Percentiles rank a stretch among this genome's conserved stretches.
Conservation (phyloP, 2,113 vertebrate species). For the Bombycilla garrulus region DNA sequence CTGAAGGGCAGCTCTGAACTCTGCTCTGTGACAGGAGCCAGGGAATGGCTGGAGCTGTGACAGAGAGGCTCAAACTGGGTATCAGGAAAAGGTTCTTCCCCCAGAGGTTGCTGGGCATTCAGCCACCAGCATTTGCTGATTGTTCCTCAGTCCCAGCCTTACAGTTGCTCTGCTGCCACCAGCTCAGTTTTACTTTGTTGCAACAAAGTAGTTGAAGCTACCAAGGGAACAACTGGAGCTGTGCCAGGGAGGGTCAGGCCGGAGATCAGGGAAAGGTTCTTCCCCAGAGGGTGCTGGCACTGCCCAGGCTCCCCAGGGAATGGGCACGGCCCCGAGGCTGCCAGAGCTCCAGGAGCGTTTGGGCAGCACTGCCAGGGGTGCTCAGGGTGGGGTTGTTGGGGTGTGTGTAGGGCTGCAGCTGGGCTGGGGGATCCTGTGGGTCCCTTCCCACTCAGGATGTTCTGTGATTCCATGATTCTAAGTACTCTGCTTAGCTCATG, state of each 20-base stretch:
- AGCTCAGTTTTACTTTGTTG: too few relatives aligned
- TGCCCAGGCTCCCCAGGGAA: not conserved
- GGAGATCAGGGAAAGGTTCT: not conserved
- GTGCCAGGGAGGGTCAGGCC: fast-evolving
- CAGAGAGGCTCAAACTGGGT: fast-evolving
- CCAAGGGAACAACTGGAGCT: not conserved
- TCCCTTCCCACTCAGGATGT: fast-evolving
- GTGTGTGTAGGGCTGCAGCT: not conserved
- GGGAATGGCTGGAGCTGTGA: fast-evolving
- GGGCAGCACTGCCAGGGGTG: not conserved
- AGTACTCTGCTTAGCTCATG: not conserved
- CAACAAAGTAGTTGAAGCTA: too few relatives aligned
- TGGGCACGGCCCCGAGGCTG: not conserved
- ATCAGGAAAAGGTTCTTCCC: too few relatives aligned
- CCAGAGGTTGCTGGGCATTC: too few relatives aligned
- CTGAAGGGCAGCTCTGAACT: fast-evolving
- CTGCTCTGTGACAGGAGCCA: not conserved
- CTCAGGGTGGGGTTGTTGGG: not conserved
- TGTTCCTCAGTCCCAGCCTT: not conserved
- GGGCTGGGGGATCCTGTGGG: fast-evolving
- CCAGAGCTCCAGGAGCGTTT: not conserved
- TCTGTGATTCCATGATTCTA: not conserved
- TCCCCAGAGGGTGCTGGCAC: not conserved
- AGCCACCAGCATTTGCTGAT: not conserved
- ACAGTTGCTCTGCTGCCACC: not conserved